These are phyloP conservation scores for Myrmecophaga tridactyla DNA, from an alignment of 2,113 vertebrate genomes.

Conservation along the genomic window DNA sequence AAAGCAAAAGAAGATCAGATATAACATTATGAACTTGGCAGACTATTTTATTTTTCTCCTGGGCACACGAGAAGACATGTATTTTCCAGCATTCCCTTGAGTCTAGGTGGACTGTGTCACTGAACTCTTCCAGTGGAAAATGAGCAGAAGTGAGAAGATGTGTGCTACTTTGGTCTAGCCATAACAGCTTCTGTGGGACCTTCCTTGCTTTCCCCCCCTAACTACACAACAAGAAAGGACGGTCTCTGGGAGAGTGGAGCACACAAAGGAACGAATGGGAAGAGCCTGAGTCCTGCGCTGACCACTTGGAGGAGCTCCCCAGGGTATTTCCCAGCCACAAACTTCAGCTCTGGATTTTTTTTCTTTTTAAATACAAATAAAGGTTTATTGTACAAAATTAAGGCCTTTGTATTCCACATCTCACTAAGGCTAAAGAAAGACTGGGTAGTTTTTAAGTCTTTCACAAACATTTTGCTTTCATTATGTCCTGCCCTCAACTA, in stretches of 20 bases:
- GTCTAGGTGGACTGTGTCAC: not conserved
- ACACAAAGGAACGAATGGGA: not conserved
- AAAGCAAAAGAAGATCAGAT: not conserved
- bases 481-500: no score
- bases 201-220: not conserved
- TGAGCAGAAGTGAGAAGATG: not conserved
- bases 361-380: no score
- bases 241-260: not conserved
- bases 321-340: not conserved
- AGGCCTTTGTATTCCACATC: no score
- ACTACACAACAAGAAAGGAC: not conserved
- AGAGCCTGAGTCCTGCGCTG: not conserved
- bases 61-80: not conserved
- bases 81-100: not conserved
- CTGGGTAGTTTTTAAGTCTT: no score
- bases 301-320: not conserved
- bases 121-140: not conserved
- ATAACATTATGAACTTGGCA: not conserved
- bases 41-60: not conserved
- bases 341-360: not conserved
- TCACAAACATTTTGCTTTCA: no score
- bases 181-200: not conserved
- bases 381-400: no score
- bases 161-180: not conserved
- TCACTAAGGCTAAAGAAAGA: no score